Conservation (phyloP, 2,888 invertebrate genomes). For the Gymnoscelis rufifasciata region DNA sequence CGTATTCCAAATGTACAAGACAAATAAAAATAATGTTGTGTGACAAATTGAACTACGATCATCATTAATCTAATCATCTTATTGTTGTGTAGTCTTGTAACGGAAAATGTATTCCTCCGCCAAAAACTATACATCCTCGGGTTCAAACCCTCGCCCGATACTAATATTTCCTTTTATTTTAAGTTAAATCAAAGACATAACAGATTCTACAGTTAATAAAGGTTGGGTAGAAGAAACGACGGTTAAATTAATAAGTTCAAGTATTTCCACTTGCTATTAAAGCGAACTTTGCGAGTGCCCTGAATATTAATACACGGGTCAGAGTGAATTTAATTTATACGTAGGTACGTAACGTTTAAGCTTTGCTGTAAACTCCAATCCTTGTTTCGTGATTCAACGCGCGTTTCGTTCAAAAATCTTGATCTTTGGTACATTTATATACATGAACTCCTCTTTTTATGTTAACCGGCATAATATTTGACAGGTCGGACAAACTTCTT, state of each 20-base stretch:
- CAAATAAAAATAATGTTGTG: too few species aligned
- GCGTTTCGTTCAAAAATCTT: constrained; percentile 56
- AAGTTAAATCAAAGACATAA: background rate
- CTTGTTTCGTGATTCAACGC: constrained; percentile 63
- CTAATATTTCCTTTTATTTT: background rate
- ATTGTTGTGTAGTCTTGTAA: too few species aligned
- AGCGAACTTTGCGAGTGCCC: constrained; percentile 71
- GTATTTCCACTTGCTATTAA: constrained; percentile 65
- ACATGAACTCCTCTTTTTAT: constrained; percentile 9
- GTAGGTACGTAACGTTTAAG: constrained; percentile 47
- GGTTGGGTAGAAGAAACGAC: constrained; percentile 46
- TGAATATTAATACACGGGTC: constrained; percentile 75
- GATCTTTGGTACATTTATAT: constrained; percentile 32
- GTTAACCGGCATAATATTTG: background rate
- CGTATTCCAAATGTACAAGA: too few species aligned
- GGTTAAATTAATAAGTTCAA: constrained; percentile 68
- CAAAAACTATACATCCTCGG: too few species aligned
- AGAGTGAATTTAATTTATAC: constrained; percentile 72
- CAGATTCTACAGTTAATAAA: constrained; percentile 14
- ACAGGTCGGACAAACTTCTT: constrained; percentile 1
- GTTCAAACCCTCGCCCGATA: too few species aligned
- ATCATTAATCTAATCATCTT: too few species aligned
- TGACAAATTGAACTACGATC: too few species aligned
- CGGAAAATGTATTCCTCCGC: too few species aligned
- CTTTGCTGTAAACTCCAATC: constrained; percentile 58